A percentile compares a stretch with the other conserved stretches of the same genome.
phyloP scores from a whole-genome alignment of 2,113 vertebrate species.

The Pycnonotus jocosus region DNA sequence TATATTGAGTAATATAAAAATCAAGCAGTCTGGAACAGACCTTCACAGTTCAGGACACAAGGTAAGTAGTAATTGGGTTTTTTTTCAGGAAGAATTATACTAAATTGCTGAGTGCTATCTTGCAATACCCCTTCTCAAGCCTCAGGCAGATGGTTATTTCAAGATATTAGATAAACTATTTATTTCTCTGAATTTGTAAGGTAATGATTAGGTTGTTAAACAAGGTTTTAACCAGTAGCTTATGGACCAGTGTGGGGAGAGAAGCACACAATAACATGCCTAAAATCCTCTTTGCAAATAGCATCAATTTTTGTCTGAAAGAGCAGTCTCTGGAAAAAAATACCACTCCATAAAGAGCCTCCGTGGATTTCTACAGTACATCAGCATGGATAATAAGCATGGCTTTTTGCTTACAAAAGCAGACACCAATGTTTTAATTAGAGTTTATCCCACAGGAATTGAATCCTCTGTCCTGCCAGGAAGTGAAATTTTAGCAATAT shows the following conservation, averaged over 20 bases:
- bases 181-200: background rate
- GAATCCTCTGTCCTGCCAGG: background rate
- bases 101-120: background rate
- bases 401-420: background rate
- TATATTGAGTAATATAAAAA: background rate
- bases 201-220: background rate
- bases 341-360: background rate
- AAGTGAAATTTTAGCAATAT: background rate
- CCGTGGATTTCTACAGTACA: background rate
- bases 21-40: background rate
- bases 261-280: background rate
- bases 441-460: background rate
- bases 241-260: accelerated
- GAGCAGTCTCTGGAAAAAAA: background rate
- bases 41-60: background rate
- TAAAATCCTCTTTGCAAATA: background rate
- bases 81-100: background rate
- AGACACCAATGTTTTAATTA: background rate
- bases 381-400: background rate
- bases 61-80: background rate
- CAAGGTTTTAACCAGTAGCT: background rate
- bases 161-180: background rate
- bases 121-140: background rate
- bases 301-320: background rate
- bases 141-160: background rate